Conservation (phyloP, 2,888 invertebrate genomes). For the Apodemia mormo region DNA sequence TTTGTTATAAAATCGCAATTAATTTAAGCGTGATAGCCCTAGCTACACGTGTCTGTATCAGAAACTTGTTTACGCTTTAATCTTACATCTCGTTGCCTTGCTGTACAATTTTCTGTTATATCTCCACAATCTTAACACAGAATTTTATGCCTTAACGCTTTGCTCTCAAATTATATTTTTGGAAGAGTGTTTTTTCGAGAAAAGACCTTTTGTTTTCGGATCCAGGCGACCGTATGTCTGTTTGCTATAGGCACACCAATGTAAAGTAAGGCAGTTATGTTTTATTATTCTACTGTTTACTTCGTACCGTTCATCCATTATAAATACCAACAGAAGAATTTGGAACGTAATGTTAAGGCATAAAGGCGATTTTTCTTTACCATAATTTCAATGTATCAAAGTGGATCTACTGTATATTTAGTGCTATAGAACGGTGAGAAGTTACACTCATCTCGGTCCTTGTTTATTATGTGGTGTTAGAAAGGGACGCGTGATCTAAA, state of each 20-base stretch:
- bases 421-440: slow-evolving; percentile 14
- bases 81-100: slow-evolving; percentile 48
- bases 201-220: slow-evolving; percentile 20
- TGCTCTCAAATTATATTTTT: slow-evolving; percentile 10
- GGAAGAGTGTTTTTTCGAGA: neutral
- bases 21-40: neutral
- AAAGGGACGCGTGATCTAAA: neutral
- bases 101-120: slow-evolving; percentile 9
- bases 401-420: slow-evolving; percentile 8
- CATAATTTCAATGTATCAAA: neutral
- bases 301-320: slow-evolving; percentile 29
- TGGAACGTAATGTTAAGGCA: neutral
- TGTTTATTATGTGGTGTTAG: neutral
- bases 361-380: slow-evolving; percentile 1
- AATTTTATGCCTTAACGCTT: neutral
- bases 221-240: slow-evolving; percentile 30
- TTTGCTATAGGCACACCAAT: slow-evolving; percentile 45
- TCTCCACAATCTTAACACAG: neutral
- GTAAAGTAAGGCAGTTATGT: slow-evolving; percentile 45
- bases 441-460: slow-evolving; percentile 9
- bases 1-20: neutral
- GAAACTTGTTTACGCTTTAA: slow-evolving; percentile 52
- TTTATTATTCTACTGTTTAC: slow-evolving; percentile 42
- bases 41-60: slow-evolving; percentile 45
- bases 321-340: neutral